Base-by-base conservation (phyloP, 2,113 vertebrate species). In the Stegastes partitus region DNA sequence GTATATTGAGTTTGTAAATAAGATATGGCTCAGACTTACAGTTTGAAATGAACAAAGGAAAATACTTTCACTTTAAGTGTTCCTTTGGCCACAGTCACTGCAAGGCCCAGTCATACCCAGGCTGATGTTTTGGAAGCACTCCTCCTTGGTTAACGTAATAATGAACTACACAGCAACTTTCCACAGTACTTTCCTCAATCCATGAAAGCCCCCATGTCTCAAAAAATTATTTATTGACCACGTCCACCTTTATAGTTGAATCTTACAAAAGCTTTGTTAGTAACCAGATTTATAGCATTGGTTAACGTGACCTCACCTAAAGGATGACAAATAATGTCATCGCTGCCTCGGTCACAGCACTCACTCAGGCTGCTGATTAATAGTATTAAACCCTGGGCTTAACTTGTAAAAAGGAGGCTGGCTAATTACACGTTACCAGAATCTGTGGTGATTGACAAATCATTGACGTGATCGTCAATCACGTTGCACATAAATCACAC, bases 281-380 rank as follows among this genome's bases (percentile, higher is more conserved):
- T 71, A 51, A 71, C 26, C n/a, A 14, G 11, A 50, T 70, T 75
- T 45, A 4, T 22, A 21, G 6, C 26, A 66, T 37, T 74, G 44
- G 69, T 54, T 83, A 42, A 61, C 54, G 1, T 28, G 26, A 23
- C 49, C 28, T 76, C 9, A 47, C 1, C 10, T 21, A 47, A 73
- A 51, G 22, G 64, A 59, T 68, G 22, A 68, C 21, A 19, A 26
- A 22, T 31, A 14, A 59, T 57, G 51, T 10, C 2, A 16, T n/a
- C 1, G 4, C 9, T 11, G 0, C 31, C 26, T 15, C 0, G 3
- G 45, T 62, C n/a, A 70, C 5, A 50, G 11, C 12, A 23, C n/a
- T 55, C 8, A 63, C 1, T 9, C 25, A 58, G n/a, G 71, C 11
- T 47, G 68, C 45, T 74, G 14, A 82, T 70, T 87, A 9, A 68